Evolutionary conservation across 2,888 invertebrate genomes (phyloP), one percentile per base, ranked within the genome.

Genomic region (Drosophila merina): DNA sequence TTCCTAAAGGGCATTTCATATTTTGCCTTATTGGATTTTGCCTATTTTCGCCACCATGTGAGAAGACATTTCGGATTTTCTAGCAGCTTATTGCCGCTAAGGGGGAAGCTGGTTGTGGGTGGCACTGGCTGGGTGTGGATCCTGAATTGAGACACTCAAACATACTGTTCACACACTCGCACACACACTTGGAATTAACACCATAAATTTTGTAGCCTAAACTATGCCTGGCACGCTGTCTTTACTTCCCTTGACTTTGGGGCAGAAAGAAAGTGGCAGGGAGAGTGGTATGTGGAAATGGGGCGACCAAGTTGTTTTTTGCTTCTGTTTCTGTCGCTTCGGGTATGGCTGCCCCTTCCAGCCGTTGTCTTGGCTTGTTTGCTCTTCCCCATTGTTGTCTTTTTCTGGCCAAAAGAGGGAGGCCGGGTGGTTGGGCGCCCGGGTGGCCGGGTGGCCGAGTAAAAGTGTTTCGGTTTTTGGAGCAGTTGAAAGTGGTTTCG

Each of bases 181-280:
- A 57, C 58, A 42, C 56, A 70, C 55, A 73, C 72, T 76, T 76
- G 72, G 71, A 81, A 82, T 80, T 84, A 86, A 85, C 85, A 78
- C 85, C 87, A 82, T 82, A 86, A 84, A 83, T 83, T 81, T 84
- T 85, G 79, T 68, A 71, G 82, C 72, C 76, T 54, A 57, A 80
- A 74, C 76, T 81, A 68, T 74, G 85, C 70, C 75, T 59, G 75
- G 73, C 59, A 79, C 71, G 76, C 59, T 58, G 60, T 50, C 69
- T 52, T 58, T 49, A 47, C 52, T 72, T 52, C 48, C 56, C 36
- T 36, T 36, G 57, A 60, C 60, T 60, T 59, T n/a, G 10, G 12
- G 30, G 20, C 12, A 28, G 4, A 30, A 3, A 28, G 48, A 33
- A 48, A 56, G 49, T 57, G 58, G 38, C 52, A 55, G 54, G 20